Evolutionary conservation across 2,113 vertebrate genomes (phyloP).

Genomic region (Lates calcarifer): DNA sequence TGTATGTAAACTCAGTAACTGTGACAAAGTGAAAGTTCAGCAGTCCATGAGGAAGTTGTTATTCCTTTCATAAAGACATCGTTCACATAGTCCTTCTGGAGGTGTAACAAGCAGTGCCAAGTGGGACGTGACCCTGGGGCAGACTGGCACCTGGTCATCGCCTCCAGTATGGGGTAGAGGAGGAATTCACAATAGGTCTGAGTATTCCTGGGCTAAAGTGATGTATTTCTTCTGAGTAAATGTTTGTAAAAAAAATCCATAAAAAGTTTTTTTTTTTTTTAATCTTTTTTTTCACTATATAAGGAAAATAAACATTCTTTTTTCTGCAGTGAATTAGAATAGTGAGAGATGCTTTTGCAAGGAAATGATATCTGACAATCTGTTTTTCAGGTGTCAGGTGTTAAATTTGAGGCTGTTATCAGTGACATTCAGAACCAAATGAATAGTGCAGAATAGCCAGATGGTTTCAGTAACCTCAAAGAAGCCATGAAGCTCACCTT

Average conservation of each 20-base stretch:
- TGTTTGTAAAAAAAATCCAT: neutral
- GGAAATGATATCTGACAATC: neutral
- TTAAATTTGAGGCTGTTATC: neutral
- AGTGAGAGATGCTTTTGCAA: neutral
- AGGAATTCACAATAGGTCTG: neutral
- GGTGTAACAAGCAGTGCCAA: slow-evolving; percentile 6
- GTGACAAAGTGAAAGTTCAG: slow-evolving; percentile 7
- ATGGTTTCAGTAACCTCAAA: neutral
- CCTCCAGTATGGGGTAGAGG: neutral
- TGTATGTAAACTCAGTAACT: neutral
- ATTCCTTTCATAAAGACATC: neutral
- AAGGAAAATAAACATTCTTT: neutral
- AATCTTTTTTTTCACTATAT: neutral
- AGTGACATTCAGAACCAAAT: neutral
- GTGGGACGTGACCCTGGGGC: slow-evolving; percentile 23
- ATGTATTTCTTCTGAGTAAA: slow-evolving; percentile 4
- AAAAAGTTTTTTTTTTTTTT: neutral
- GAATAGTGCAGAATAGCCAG: neutral
- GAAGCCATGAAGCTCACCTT: neutral
- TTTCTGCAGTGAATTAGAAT: neutral
- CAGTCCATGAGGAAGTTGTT: neutral
- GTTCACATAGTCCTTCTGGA: slow-evolving; percentile 8
- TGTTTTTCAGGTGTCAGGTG: neutral
- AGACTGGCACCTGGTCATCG: slow-evolving; percentile 13
- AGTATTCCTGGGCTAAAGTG: neutral